A percentile compares a stretch with the other conserved stretches of the same genome.
Conservation (phyloP, 2,113 vertebrate genomes). For the Neofelis nebulosa region DNA sequence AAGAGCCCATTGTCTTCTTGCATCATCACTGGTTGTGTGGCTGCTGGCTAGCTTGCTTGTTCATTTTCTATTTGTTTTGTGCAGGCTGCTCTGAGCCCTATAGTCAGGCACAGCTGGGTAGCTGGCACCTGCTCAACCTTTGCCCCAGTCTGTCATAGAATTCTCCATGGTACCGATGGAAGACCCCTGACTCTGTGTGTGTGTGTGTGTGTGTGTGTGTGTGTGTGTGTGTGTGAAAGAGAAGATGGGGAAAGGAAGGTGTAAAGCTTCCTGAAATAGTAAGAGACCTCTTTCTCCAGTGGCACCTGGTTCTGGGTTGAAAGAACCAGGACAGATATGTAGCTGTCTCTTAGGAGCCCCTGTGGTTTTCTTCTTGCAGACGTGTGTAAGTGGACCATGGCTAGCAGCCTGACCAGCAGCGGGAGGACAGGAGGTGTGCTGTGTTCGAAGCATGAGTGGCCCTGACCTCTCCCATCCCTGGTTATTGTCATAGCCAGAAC, state of each 20-base stretch:
- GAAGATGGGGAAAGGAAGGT: not conserved
- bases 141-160: conserved; percentile 4
- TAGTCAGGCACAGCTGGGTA: conserved; percentile 59
- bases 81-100: conserved; percentile 13
- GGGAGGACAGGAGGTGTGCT: not conserved
- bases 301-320: not conserved
- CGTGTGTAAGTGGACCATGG: not conserved
- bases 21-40: conserved; percentile 31
- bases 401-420: not conserved
- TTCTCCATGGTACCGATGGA: not conserved
- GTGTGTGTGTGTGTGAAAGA: not conserved
- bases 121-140: conserved; percentile 40
- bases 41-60: conserved; percentile 50
- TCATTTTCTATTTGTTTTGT: conserved; percentile 26
- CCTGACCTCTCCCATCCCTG: not conserved
- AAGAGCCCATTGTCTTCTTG: conserved; percentile 48
- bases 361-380: not conserved
- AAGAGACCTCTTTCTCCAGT: not conserved
- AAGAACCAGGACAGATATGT: not conserved
- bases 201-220: not conserved
- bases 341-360: not conserved
- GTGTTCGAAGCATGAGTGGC: not conserved
- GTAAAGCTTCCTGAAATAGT: not conserved
- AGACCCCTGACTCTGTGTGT: not conserved
- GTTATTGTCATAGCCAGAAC: not conserved